These are phyloP conservation scores for Osmerus mordax DNA, from an alignment of 2,113 vertebrate species.

Conservation along the genomic window DNA sequence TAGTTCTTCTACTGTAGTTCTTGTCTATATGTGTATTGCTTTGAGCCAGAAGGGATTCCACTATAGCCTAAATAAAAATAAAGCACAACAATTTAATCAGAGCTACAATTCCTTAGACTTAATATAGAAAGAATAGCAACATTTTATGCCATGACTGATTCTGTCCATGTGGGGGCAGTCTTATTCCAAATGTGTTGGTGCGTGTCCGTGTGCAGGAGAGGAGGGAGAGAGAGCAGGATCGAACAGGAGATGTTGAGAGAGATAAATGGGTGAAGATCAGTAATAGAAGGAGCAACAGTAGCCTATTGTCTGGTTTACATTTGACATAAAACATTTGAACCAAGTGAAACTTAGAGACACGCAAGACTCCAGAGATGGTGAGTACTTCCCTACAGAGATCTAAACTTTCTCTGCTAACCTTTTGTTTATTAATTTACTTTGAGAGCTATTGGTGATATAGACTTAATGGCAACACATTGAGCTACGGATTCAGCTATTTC, in stretches of 20 bases:
- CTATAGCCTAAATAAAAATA: too few species aligned
- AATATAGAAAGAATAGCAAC: background rate
- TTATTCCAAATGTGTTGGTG: slow-evolving; percentile 1
- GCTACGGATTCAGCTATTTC: background rate
- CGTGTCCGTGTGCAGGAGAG: background rate
- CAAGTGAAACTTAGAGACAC: background rate
- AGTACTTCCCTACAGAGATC: too few species aligned
- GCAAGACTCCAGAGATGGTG: too few species aligned
- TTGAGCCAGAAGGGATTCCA: too few species aligned
- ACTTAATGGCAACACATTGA: background rate
- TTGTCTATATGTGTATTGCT: too few species aligned
- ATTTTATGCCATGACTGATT: background rate
- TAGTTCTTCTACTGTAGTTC: too few species aligned
- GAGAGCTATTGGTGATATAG: too few species aligned
- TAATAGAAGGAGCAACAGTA: background rate
- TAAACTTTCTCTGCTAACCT: too few species aligned
- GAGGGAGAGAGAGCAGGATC: background rate
- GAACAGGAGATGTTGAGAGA: background rate
- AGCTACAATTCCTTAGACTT: too few species aligned
- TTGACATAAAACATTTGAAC: background rate
- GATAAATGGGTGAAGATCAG: background rate
- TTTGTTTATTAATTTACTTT: too few species aligned
- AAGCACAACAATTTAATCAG: too few species aligned
- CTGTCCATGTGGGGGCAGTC: background rate
- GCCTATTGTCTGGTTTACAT: background rate